Percentiles rank a stretch among this genome's conserved stretches.
These are phyloP conservation scores for Archips xylosteana DNA, from an alignment of 2,888 invertebrate genomes.

Conservation along the genomic window DNA sequence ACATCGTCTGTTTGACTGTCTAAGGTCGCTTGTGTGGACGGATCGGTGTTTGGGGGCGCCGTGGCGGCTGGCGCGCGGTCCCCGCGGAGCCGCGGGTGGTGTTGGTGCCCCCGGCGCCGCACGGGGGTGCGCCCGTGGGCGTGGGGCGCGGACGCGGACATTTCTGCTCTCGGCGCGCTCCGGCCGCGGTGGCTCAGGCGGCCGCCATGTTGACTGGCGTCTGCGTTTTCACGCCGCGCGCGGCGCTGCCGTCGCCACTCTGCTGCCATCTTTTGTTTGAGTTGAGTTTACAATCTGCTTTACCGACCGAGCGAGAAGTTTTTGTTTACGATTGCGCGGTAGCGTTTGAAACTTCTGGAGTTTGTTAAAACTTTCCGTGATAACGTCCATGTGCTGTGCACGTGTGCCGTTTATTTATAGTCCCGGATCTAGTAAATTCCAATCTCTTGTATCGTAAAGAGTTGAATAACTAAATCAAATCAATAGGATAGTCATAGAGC, in stretches of 20 bases:
- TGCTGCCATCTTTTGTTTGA: conserved; percentile 72
- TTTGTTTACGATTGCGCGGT: conserved; percentile 59
- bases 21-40: conserved; percentile 82
- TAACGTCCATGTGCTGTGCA: neutral
- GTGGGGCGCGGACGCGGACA: conserved; percentile 86
- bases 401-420: neutral
- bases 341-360: conserved; percentile 53
- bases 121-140: conserved; percentile 86
- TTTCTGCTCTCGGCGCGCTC: conserved; percentile 77
- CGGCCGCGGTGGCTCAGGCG: conserved; percentile 81
- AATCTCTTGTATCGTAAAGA: neutral
- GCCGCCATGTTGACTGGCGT: conserved; percentile 86
- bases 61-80: conserved; percentile 84
- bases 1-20: conserved; percentile 76
- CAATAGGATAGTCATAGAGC: conserved; percentile 3
- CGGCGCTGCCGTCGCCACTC: conserved; percentile 74
- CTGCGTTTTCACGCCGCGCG: conserved; percentile 50
- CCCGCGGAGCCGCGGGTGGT: conserved; percentile 89
- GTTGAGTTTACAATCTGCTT: conserved; percentile 65
- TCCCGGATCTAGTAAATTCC: neutral
- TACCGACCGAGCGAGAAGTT: conserved; percentile 62
- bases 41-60: conserved; percentile 62
- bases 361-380: conserved; percentile 3
- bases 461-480: conserved; percentile 1
- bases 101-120: conserved; percentile 90